Evolutionary conservation across 92 coral and sea anemone species (phyloP).

Genomic region (Parazoanthus darwini): DNA sequence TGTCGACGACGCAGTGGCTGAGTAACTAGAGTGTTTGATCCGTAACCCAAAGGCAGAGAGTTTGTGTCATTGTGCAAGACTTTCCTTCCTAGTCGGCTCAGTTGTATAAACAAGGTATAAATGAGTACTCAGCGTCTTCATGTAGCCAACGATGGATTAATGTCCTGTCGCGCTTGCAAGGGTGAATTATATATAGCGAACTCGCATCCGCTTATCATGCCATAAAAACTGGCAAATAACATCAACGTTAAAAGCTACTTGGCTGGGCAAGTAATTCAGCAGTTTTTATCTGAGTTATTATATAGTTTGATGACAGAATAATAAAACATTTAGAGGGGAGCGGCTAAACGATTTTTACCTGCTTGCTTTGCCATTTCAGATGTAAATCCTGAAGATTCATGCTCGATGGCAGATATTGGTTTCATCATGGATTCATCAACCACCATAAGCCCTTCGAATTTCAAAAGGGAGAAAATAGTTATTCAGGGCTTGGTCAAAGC

Average conservation of each 20-base stretch:
- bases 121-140: too few relatives aligned
- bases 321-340: too few relatives aligned
- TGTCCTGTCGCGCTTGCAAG: too few relatives aligned
- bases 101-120: too few relatives aligned
- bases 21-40: not conserved
- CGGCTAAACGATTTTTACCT: not conserved
- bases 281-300: not conserved
- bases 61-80: not conserved
- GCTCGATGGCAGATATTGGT: slow-evolving; percentile 5
- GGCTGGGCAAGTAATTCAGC: too few relatives aligned
- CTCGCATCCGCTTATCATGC: too few relatives aligned
- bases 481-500: not conserved
- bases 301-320: too few relatives aligned
- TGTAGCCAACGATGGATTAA: too few relatives aligned
- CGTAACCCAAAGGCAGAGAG: not conserved
- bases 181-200: too few relatives aligned
- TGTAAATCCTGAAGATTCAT: not conserved
- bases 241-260: too few relatives aligned
- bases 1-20: not conserved
- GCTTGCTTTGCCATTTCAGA: not conserved
- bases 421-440: slow-evolving; percentile 18
- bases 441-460: not conserved
- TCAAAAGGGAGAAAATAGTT: slow-evolving; percentile 10
- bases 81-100: not conserved
- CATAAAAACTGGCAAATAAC: too few relatives aligned